Evolutionary conservation across 2,797 vertebrate species (phyloP).

Genomic region (Pseudotriccus pelzelni): DNA sequence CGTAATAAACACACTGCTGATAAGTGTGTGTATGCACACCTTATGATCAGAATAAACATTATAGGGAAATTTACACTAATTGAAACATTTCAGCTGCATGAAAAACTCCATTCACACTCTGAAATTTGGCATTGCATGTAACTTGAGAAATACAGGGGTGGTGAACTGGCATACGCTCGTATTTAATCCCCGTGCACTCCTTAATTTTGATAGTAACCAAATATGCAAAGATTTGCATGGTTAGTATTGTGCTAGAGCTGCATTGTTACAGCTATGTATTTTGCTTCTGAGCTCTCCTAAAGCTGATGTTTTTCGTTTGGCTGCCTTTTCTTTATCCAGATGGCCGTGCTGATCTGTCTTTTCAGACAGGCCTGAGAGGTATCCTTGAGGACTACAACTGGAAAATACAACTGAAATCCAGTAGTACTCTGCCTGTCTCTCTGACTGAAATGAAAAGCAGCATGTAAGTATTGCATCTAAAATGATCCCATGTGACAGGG

Average conservation of each 20-base stretch:
- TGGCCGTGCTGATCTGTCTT: background rate
- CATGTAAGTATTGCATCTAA: constrained; percentile 57
- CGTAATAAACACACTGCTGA: background rate
- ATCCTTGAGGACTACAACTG: background rate
- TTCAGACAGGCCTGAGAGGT: constrained; percentile 9
- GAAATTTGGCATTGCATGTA: accelerated
- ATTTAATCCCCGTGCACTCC: accelerated
- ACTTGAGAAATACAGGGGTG: background rate
- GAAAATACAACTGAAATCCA: constrained; percentile 9
- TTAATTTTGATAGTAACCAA: accelerated
- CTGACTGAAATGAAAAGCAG: constrained; percentile 32
- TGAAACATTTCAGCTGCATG: background rate
- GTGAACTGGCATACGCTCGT: background rate
- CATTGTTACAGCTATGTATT: accelerated
- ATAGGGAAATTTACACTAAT: background rate
- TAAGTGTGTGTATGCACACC: too few species aligned
- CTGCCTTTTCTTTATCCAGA: constrained; percentile 44
- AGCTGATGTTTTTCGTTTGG: background rate
- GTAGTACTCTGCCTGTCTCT: background rate
- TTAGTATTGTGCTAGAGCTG: background rate
- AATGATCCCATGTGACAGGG: background rate
- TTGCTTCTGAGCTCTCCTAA: background rate
- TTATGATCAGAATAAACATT: background rate
- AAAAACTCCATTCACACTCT: background rate
- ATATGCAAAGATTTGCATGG: background rate